A percentile compares a stretch with the other conserved stretches of the same genome.
Evolutionary conservation across 2,113 vertebrate genomes (phyloP).

Genomic region (Catharus bicknelli): DNA sequence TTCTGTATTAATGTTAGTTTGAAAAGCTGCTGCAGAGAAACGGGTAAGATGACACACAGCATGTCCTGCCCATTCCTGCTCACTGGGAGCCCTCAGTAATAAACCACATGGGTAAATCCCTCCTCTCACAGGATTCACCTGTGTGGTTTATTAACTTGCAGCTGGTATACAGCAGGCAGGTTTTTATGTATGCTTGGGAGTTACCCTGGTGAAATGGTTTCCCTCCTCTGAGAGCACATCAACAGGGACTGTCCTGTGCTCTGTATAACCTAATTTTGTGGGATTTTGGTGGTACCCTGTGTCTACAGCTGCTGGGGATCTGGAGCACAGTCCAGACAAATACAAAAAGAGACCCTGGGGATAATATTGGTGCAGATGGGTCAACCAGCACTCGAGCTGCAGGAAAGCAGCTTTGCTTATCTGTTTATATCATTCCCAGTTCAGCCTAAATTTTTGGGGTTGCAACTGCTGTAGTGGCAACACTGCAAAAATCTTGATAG

Average conservation of each 20-base stretch:
- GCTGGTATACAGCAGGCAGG: fast-evolving
- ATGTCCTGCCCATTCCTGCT: neutral
- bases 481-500: neutral
- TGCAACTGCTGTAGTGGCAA: neutral
- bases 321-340: neutral
- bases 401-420: neutral
- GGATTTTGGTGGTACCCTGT: neutral
- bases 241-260: neutral
- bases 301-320: neutral
- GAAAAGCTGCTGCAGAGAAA: neutral
- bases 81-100: fast-evolving
- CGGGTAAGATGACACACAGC: fast-evolving
- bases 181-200: neutral
- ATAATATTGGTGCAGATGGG: neutral
- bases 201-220: neutral
- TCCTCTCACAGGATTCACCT: fast-evolving
- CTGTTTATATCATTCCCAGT: neutral
- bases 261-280: neutral
- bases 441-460: neutral
- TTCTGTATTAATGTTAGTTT: neutral
- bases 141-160: neutral
- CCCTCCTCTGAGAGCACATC: neutral
- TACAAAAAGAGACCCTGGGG: neutral
- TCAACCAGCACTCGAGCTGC: fast-evolving
- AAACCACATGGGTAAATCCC: no score